Evolutionary conservation across 2,888 invertebrate species (phyloP).

Genomic region (Lydus trimaculatus): DNA sequence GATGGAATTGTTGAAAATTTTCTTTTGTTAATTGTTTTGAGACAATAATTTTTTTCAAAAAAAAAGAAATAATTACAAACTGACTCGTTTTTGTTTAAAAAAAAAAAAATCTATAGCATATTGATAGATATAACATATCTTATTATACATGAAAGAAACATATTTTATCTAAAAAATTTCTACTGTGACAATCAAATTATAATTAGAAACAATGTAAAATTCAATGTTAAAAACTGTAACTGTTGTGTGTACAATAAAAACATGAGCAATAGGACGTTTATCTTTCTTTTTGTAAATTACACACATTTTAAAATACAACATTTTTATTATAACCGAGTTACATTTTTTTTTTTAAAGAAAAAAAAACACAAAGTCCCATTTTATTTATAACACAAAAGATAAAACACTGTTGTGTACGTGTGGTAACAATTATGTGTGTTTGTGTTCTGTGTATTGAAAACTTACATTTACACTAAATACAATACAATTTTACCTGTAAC

Average conservation of each 20-base stretch:
- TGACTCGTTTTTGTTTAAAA: background rate
- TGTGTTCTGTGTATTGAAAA: background rate
- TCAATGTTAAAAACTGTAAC: slow-evolving; percentile 30
- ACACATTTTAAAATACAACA: slow-evolving; percentile 25
- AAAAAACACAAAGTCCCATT: slow-evolving; percentile 3
- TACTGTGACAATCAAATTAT: slow-evolving; percentile 51
- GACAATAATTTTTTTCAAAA: no score
- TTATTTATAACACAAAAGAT: background rate
- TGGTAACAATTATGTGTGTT: slow-evolving; percentile 28
- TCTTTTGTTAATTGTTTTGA: background rate
- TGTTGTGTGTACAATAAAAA: slow-evolving; percentile 37
- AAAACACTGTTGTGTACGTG: slow-evolving; percentile 12
- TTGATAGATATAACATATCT: background rate
- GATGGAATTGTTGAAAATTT: background rate
- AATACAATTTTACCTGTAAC: background rate
- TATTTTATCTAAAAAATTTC: slow-evolving; percentile 52
- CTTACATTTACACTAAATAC: background rate
- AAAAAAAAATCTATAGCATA: background rate
- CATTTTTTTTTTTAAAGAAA: no score
- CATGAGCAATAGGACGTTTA: slow-evolving; percentile 1
- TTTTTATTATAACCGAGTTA: slow-evolving; percentile 30
- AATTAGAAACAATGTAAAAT: slow-evolving; percentile 26
- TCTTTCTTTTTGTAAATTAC: background rate
- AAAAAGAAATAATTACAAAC: no score
- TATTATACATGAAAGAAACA: background rate